These are phyloP conservation scores for Cataglyphis cursor DNA, from an alignment of 2,888 invertebrate genomes.

Conservation along the genomic window DNA sequence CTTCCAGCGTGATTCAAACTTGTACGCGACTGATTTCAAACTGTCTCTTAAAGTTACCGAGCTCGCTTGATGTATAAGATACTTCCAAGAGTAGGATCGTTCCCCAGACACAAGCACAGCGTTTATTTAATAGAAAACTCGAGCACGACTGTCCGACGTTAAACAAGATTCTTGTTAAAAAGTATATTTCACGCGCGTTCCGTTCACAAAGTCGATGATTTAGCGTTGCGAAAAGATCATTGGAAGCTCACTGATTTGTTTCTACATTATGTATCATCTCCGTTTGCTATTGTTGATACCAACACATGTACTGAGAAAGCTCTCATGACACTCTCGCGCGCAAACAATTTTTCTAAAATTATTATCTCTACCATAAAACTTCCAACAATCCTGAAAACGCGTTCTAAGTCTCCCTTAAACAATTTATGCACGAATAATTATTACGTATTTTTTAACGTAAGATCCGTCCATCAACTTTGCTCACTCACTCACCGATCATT, in stretches of 20 bases:
- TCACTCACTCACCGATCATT: not conserved
- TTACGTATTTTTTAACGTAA: not conserved
- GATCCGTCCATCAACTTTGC: not conserved
- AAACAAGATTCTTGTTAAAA: not conserved
- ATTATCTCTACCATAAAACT: not conserved
- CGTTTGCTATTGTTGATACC: not conserved
- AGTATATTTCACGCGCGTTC: not conserved
- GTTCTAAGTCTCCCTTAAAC: not conserved
- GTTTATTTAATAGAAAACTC: conserved; percentile 3
- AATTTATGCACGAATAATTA: not conserved
- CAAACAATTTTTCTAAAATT: not conserved
- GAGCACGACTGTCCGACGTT: not conserved
- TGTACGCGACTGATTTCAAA: conserved; percentile 5
- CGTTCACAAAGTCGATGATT: not conserved
- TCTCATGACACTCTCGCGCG: not conserved
- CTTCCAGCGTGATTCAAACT: not conserved
- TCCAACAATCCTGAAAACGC: not conserved
- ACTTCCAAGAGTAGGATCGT: not conserved
- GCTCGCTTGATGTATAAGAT: not conserved
- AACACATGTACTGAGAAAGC: not conserved
- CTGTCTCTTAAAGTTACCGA: conserved; percentile 3
- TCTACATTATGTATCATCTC: not conserved
- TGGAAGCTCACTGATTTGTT: conserved; percentile 6
- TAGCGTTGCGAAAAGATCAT: not conserved
- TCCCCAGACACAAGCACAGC: not conserved